Evolutionary conservation across 1,140 invertebrate genomes (phyloP).

Genomic region (Heliconius eleuchia): DNA sequence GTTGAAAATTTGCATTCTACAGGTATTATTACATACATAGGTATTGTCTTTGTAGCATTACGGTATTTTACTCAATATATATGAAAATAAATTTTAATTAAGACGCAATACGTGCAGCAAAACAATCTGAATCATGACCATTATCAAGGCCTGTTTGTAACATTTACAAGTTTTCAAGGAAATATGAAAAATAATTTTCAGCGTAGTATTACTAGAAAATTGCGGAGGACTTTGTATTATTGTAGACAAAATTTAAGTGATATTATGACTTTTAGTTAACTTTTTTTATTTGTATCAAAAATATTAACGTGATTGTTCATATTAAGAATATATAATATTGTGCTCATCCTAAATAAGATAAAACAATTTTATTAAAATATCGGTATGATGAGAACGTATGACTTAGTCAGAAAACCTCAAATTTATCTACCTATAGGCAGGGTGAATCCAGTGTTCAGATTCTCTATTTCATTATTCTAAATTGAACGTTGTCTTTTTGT

Average conservation of each 20-base stretch:
- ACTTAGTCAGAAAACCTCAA: too few relatives aligned
- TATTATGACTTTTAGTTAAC: too few relatives aligned
- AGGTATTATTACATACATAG: too few relatives aligned
- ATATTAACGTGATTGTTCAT: too few relatives aligned
- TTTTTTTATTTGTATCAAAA: too few relatives aligned
- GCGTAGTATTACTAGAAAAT: neutral
- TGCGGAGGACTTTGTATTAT: neutral
- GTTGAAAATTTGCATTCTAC: too few relatives aligned
- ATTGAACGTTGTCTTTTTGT: too few relatives aligned
- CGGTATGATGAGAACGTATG: too few relatives aligned
- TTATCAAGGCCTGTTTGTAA: constrained; percentile 10
- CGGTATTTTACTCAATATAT: neutral
- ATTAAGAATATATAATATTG: too few relatives aligned
- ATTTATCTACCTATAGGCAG: neutral
- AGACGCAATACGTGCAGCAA: constrained; percentile 6
- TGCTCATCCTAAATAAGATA: too few relatives aligned
- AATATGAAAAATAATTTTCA: constrained; percentile 5
- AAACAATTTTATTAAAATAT: too few relatives aligned
- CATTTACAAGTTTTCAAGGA: constrained; percentile 12
- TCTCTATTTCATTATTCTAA: neutral
- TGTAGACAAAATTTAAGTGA: neutral
- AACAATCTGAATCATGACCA: constrained; percentile 7
- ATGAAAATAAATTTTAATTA: neutral
- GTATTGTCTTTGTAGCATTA: neutral
- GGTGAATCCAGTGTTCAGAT: neutral